A percentile compares a stretch with the other conserved stretches of the same genome.
Conservation (phyloP, 2,113 vertebrate species). For the Condylura cristata region DNA sequence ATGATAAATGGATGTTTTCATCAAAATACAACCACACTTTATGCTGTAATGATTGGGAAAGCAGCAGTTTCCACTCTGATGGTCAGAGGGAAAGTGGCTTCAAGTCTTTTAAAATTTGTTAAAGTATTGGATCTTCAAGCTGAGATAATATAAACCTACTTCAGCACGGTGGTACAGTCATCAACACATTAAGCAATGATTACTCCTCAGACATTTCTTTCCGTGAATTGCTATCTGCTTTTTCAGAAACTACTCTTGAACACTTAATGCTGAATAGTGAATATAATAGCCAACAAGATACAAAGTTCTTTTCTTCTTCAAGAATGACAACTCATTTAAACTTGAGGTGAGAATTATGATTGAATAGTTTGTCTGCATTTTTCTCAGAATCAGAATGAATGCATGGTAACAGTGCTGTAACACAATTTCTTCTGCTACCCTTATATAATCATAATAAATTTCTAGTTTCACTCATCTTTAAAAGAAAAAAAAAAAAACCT, state of each 20-base stretch:
- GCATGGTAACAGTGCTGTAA: neutral
- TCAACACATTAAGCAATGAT: slow-evolving; percentile 67
- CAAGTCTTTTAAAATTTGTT: slow-evolving; percentile 67
- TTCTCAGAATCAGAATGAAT: neutral
- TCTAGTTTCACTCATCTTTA: neutral
- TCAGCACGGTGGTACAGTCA: slow-evolving; percentile 57
- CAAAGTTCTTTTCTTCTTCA: neutral
- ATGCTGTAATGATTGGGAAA: slow-evolving; percentile 27
- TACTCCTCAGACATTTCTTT: slow-evolving; percentile 36
- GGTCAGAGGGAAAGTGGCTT: slow-evolving; percentile 45
- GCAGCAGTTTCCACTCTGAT: slow-evolving; percentile 48
- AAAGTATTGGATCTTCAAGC: slow-evolving; percentile 64
- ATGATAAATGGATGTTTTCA: slow-evolving; percentile 66
- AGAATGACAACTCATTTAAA: slow-evolving; percentile 6
- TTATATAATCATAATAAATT: neutral
- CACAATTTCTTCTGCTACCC: neutral
- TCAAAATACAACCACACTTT: slow-evolving; percentile 65
- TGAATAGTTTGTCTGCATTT: neutral
- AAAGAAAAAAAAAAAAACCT: neutral
- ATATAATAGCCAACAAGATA: neutral
- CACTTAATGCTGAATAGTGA: neutral
- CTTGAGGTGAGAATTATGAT: neutral
- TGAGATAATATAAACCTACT: slow-evolving; percentile 75
- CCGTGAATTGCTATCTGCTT: slow-evolving; percentile 48
- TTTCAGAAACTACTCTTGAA: slow-evolving; percentile 56